Evolutionary conservation across 2,888 invertebrate species (phyloP).

Genomic region (Neocrepidodera transversa): DNA sequence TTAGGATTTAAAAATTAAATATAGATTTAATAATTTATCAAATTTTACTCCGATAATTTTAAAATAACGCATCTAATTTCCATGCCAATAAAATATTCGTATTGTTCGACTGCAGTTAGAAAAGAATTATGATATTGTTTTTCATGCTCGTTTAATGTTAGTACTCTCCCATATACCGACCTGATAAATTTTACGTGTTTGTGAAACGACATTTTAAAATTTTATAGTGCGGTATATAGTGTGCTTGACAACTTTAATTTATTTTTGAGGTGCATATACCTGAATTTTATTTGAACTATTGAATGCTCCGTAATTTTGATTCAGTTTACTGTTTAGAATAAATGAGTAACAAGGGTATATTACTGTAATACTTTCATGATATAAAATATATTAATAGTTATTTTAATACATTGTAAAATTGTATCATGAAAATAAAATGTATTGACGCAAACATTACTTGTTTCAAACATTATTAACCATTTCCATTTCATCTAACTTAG

Average conservation of each 20-base stretch:
- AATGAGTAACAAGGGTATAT: too few relatives aligned
- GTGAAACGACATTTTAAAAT: slow-evolving; percentile 9
- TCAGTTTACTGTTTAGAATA: neutral
- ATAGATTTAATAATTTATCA: too few relatives aligned
- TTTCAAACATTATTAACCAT: too few relatives aligned
- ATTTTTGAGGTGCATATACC: slow-evolving; percentile 2
- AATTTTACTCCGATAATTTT: too few relatives aligned
- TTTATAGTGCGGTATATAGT: slow-evolving; percentile 7
- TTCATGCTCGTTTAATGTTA: slow-evolving; percentile 7
- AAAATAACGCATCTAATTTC: neutral
- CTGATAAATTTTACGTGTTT: slow-evolving; percentile 5
- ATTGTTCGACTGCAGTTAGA: neutral
- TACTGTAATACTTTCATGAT: too few relatives aligned
- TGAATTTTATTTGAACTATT: neutral
- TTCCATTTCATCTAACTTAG: too few relatives aligned
- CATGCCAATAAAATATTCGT: slow-evolving; percentile 4
- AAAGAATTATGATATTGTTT: slow-evolving; percentile 12
- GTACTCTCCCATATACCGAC: slow-evolving; percentile 5
- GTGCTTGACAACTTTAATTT: slow-evolving; percentile 8
- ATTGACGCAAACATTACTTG: too few relatives aligned
- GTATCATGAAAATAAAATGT: too few relatives aligned
- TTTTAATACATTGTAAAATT: too few relatives aligned
- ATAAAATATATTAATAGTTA: too few relatives aligned
- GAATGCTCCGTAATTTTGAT: neutral
- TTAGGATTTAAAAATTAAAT: too few relatives aligned